phyloP scores from a whole-genome alignment of 2,888 invertebrate species.

The Drosophila siamana region DNA sequence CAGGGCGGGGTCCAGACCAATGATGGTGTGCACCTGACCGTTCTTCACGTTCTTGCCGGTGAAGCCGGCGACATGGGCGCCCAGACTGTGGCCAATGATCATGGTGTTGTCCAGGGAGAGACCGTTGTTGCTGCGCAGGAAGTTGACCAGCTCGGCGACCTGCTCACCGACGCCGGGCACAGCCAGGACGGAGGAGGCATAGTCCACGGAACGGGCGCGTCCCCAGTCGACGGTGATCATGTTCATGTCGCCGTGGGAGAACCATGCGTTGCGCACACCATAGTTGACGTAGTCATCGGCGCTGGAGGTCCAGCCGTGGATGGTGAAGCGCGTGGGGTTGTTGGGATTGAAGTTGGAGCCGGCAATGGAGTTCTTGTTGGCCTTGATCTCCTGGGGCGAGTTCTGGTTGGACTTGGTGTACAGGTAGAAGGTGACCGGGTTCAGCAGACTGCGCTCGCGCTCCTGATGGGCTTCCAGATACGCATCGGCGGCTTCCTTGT shows the following conservation, averaged over 20 bases:
- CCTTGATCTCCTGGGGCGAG: slow-evolving; percentile 61
- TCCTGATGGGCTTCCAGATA: slow-evolving; percentile 59
- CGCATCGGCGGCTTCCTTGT: slow-evolving; percentile 57
- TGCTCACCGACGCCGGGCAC: slow-evolving; percentile 76
- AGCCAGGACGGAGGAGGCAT: slow-evolving; percentile 86
- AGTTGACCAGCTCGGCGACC: slow-evolving; percentile 79
- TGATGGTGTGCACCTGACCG: slow-evolving; percentile 87
- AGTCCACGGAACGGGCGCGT: slow-evolving; percentile 87
- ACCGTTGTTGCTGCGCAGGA: slow-evolving; percentile 86
- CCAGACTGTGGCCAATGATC: slow-evolving; percentile 87
- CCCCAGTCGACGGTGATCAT: slow-evolving; percentile 88
- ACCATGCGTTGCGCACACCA: slow-evolving; percentile 85
- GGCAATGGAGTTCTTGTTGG: slow-evolving; percentile 47
- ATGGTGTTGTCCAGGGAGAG: slow-evolving; percentile 86
- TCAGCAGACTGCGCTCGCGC: slow-evolving; percentile 51
- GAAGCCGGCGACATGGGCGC: slow-evolving; percentile 88
- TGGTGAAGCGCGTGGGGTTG: slow-evolving; percentile 72
- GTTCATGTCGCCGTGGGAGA: slow-evolving; percentile 87
- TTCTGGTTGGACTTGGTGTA: slow-evolving; percentile 72
- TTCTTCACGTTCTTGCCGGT: slow-evolving; percentile 87
- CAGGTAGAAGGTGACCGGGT: slow-evolving; percentile 75
- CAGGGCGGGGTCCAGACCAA: slow-evolving; percentile 85
- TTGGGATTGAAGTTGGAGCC: slow-evolving; percentile 64
- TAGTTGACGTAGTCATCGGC: slow-evolving; percentile 66
- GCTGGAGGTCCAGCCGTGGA: slow-evolving; percentile 87